Evolutionary conservation across 2,888 invertebrate genomes (phyloP), one percentile per base, ranked within the genome.

Genomic region (Plemyria rubiginata): DNA sequence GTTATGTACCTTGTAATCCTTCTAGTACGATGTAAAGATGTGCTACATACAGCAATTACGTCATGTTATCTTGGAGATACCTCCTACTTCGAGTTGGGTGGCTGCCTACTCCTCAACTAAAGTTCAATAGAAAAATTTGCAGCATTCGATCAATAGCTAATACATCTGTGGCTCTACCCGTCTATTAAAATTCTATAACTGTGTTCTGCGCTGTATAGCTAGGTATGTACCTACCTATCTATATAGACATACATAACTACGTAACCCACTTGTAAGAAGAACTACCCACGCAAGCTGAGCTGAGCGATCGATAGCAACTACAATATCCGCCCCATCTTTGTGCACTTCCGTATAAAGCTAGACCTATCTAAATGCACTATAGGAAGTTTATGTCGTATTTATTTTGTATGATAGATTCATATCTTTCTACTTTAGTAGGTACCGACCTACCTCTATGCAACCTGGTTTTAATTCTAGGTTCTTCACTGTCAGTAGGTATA

Each of bases 221-320:
- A 41, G 40, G 36, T 38, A 3, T 38, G n/a, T n/a, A n/a, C n/a
- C n/a, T n/a, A n/a, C 40, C 4, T n/a, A 12, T 4, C 43, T 15
- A 15, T 2, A 4, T 43, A 43, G 15, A 15, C 12, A 43, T 57
- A 28, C 40, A 45, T 38, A 11, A 11, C 36, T 38, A 3, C 11
- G 2, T 22, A 22, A 22, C 2, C 11, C 62, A 57, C 53, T 62
- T 51, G 41, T 22, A 32, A 59, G 58, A 51, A 50, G 55, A 51
- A 46, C 58, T 62, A 28, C 54, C 60, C 56, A 56, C 64, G 66
- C 55, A 53, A 62, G 54, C 62, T 54, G 53, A 46, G 51, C 55
- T 53, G 54, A 48, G 54, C 68, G 68, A 72, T 70, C 72, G 62
- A 70, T 70, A 71, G 46, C 46, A 41, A 11, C 36, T 28, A 54